phyloP scores from a whole-genome alignment of 2,888 invertebrate genomes.

The Carabus problematicus region DNA sequence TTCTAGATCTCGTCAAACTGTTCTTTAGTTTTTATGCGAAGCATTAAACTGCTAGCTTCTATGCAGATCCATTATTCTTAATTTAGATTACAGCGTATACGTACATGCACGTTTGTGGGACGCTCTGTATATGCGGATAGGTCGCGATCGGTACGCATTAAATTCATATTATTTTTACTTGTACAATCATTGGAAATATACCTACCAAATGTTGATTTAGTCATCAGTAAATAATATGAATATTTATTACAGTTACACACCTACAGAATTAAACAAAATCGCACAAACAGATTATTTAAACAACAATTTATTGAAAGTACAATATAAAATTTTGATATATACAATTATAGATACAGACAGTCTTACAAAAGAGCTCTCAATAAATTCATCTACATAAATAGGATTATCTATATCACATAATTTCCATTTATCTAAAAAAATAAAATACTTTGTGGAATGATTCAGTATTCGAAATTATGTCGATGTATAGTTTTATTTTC shows the following conservation, averaged over 20 bases:
- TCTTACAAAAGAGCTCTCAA: slow-evolving; percentile 3
- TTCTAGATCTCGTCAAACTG: background rate
- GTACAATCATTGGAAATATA: too few species aligned
- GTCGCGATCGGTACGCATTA: background rate
- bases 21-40: background rate
- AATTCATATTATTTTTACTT: too few species aligned
- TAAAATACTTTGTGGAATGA: slow-evolving; percentile 2
- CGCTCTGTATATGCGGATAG: slow-evolving; percentile 9
- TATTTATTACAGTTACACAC: too few species aligned
- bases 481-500: slow-evolving; percentile 26
- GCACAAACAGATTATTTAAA: too few species aligned
- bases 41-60: background rate
- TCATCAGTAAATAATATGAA: too few species aligned
- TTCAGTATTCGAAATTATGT: background rate
- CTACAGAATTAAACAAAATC: too few species aligned
- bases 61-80: slow-evolving; percentile 21
- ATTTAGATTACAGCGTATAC: slow-evolving; percentile 33
- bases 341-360: slow-evolving; percentile 4
- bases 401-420: slow-evolving; percentile 15
- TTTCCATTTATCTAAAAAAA: slow-evolving; percentile 5
- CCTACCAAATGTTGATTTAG: too few species aligned
- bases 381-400: slow-evolving; percentile 5
- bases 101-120: slow-evolving; percentile 4
- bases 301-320: background rate
- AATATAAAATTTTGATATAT: background rate